Conservation (phyloP, 1,140 invertebrate species). For the Philopotamus ludificatus region DNA sequence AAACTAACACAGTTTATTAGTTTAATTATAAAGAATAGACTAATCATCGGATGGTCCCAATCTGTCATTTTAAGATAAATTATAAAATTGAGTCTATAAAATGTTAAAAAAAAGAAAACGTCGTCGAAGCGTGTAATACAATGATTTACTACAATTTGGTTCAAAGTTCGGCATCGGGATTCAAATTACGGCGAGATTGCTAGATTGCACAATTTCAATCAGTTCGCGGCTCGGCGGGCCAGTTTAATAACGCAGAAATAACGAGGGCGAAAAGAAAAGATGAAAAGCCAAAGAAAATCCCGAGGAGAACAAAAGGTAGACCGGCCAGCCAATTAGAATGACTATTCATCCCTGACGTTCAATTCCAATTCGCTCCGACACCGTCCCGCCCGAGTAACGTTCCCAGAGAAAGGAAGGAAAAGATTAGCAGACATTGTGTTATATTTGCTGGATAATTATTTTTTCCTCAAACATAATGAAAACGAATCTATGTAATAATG, state of each 20-base stretch:
- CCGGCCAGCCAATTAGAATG: background rate
- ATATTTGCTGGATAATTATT: background rate
- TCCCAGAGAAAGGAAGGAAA: too few species aligned
- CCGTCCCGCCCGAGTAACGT: too few species aligned
- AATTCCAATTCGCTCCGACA: background rate
- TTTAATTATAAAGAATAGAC: too few species aligned
- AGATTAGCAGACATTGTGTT: too few species aligned
- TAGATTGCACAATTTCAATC: conserved; percentile 20
- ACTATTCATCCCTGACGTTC: too few species aligned
- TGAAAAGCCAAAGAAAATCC: background rate
- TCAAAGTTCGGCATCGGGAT: background rate
- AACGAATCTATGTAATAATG: background rate
- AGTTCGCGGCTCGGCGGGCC: background rate
- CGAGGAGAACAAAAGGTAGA: background rate
- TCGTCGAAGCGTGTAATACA: too few species aligned
- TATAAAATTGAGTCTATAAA: too few species aligned
- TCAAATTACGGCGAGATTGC: conserved; percentile 8
- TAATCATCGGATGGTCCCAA: too few species aligned
- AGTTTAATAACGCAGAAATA: conserved; percentile 21
- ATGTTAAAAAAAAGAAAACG: too few species aligned
- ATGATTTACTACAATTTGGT: background rate
- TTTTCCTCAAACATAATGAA: background rate
- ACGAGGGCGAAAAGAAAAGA: background rate
- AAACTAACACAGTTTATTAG: too few species aligned
- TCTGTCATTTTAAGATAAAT: too few species aligned